Evolutionary conservation across 2,888 invertebrate genomes (phyloP), one percentile per base, ranked within the genome.

Genomic region (Drosophila paramelanica): DNA sequence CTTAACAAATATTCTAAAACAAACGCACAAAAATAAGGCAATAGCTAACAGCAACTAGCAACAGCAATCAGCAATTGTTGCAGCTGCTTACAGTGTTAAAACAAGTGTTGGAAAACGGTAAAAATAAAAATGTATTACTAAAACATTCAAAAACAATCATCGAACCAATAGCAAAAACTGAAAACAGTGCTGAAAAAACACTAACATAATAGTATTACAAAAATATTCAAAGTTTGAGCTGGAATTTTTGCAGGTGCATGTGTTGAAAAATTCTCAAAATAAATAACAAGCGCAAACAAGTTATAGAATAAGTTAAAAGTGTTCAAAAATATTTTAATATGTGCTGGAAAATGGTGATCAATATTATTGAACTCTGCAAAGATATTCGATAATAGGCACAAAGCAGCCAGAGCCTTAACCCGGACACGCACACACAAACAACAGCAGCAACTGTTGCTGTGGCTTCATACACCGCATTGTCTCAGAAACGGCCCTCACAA

Each of bases 401-500:
- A 8, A 62, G 31, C 13, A 49, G 39, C 20, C 11, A n/a, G 11
- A 60, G 14, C 8, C 2, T n/a, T 7, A 17, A 58, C n/a, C n/a
- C n/a, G n/a, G n/a, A n/a, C n/a, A 33, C 20, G 2, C 20, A 20
- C 20, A 20, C 3, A 23, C 23, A 23, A 4, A 23, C 4, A 55
- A 55, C 11, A 17, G 8, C 56, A 56, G 39, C 52, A 72, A 71
- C 10, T 62, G 68, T 66, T 69, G 50, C 64, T 46, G 20, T 43
- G 20, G 17, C 41, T 27, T 66, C 17, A 51, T 51, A 50, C 38
- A 55, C n/a, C 43, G 3, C 1, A 60, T 20, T 41, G 71, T 72
- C 14, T 43, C 0, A 45, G 10, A 49, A 88, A 88, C 81, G 73
- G 86, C 88, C 87, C 74, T 67, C 89, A 90, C 89, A 82, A 91